Evolutionary conservation across 1,140 invertebrate species (phyloP).

Genomic region (Aphelenchoides avenae): DNA sequence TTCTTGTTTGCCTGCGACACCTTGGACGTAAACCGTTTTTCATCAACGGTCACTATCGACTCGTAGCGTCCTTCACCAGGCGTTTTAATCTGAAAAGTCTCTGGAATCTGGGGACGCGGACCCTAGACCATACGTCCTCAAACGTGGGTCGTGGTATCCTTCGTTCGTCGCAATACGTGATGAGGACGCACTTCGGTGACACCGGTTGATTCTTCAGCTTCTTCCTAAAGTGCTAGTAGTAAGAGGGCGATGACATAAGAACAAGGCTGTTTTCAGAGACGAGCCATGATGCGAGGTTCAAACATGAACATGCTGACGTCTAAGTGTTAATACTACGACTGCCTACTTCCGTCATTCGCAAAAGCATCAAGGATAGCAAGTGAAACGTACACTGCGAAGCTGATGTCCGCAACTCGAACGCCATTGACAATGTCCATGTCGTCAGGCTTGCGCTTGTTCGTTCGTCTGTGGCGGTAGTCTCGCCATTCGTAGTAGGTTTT

Average conservation of each 20-base stretch:
- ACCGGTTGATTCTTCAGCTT: slow-evolving; percentile 2
- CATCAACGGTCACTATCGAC: slow-evolving; percentile 11
- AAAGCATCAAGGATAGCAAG: too few relatives aligned
- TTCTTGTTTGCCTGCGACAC: slow-evolving; percentile 53
- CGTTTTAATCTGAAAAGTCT: slow-evolving; percentile 19
- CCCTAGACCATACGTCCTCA: slow-evolving; percentile 21
- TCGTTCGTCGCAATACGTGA: slow-evolving; percentile 32
- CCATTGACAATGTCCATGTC: slow-evolving; percentile 17
- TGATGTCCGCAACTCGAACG: slow-evolving; percentile 29
- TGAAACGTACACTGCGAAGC: slow-evolving; percentile 42
- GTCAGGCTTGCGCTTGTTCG: slow-evolving; percentile 16
- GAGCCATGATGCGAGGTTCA: neutral
- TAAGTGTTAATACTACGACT: too few relatives aligned
- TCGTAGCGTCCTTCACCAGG: slow-evolving; percentile 20
- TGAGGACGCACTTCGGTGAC: slow-evolving; percentile 45
- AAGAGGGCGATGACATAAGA: slow-evolving; percentile 4
- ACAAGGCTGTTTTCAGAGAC: slow-evolving; percentile 3
- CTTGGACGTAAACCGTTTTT: slow-evolving; percentile 37
- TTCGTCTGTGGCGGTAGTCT: slow-evolving; percentile 1
- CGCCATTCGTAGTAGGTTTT: slow-evolving; percentile 22
- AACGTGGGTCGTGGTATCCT: slow-evolving; percentile 25
- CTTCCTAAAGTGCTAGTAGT: too few relatives aligned
- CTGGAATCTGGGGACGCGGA: neutral
- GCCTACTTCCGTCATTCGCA: too few relatives aligned
- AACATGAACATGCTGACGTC: slow-evolving; percentile 6